Percentiles rank a stretch among this genome's conserved stretches.
Conservation (phyloP, 2,113 vertebrate genomes). For the Setophaga petechia region DNA sequence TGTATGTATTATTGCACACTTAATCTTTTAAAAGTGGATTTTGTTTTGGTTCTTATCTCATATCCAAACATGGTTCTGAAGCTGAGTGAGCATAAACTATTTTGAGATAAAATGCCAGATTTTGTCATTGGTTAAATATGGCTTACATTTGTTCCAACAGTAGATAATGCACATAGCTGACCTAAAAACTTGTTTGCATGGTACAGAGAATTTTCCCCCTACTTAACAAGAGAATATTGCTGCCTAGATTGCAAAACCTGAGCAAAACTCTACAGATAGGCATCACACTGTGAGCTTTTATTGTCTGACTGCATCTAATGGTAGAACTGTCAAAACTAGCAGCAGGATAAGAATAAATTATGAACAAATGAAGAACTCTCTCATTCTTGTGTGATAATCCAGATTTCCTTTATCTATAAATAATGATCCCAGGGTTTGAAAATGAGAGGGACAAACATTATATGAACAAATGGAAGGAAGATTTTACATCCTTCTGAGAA, state of each 20-base stretch:
- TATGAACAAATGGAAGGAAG: not conserved
- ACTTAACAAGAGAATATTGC: not conserved
- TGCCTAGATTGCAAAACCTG: not conserved
- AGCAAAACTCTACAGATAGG: not conserved
- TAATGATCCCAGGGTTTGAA: not conserved
- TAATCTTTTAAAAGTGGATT: not conserved
- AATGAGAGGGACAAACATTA: not conserved
- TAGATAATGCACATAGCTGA: not conserved
- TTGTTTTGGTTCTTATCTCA: not conserved
- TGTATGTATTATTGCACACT: not conserved
- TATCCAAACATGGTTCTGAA: not conserved
- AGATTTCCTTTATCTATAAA: constrained; percentile 23
- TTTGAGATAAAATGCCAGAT: not conserved
- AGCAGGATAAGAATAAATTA: constrained; percentile 6
- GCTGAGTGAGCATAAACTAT: not conserved
- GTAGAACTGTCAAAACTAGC: constrained; percentile 33
- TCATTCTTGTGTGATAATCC: not conserved
- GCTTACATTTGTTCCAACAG: not conserved
- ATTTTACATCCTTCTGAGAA: not conserved
- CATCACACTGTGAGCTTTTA: constrained; percentile 45
- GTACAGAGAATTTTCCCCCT: not conserved
- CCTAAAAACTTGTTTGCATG: not conserved
- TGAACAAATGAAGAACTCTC: constrained; percentile 9
- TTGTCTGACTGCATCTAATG: constrained; percentile 37
- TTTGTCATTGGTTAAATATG: not conserved